Percentiles rank a stretch among this genome's conserved stretches.
Evolutionary conservation across 2,888 invertebrate species (phyloP).

Genomic region (Pandemis corylana): DNA sequence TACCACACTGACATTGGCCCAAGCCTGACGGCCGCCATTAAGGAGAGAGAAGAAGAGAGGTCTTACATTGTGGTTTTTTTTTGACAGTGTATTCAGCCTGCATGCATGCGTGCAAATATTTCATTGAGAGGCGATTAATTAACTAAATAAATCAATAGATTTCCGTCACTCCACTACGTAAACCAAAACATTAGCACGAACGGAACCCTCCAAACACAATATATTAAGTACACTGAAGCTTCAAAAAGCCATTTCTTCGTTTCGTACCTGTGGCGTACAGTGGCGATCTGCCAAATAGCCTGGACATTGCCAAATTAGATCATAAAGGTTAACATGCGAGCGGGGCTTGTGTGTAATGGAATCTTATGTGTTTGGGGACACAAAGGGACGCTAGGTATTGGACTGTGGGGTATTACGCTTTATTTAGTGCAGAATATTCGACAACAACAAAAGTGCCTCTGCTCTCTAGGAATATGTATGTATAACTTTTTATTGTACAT

Average conservation of each 20-base stretch:
- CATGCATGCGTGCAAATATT: too few relatives aligned
- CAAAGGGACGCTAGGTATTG: slow-evolving; percentile 2
- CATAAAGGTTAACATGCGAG: slow-evolving; percentile 75
- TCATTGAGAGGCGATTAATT: too few relatives aligned
- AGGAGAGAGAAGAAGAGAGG: too few relatives aligned
- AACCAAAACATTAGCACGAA: neutral
- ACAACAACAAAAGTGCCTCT: neutral
- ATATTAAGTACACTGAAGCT: neutral
- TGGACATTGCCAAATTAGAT: slow-evolving; percentile 73
- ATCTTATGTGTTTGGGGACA: slow-evolving; percentile 14
- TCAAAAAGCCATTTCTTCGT: slow-evolving; percentile 31
- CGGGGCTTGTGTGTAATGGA: slow-evolving; percentile 29
- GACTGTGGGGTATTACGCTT: neutral
- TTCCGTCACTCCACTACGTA: too few relatives aligned
- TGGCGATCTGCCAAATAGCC: slow-evolving; percentile 68
- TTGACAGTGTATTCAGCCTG: too few relatives aligned
- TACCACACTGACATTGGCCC: too few relatives aligned
- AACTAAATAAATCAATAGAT: too few relatives aligned
- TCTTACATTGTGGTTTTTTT: too few relatives aligned
- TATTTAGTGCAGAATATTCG: neutral
- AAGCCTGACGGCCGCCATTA: too few relatives aligned
- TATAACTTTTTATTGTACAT: too few relatives aligned
- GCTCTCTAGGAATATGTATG: too few relatives aligned
- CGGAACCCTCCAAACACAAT: neutral
- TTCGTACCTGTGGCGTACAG: slow-evolving; percentile 63